A percentile compares a stretch with the other conserved stretches of the same genome.
Evolutionary conservation across 2,888 invertebrate genomes (phyloP).

Genomic region (Tridacna gigas): DNA sequence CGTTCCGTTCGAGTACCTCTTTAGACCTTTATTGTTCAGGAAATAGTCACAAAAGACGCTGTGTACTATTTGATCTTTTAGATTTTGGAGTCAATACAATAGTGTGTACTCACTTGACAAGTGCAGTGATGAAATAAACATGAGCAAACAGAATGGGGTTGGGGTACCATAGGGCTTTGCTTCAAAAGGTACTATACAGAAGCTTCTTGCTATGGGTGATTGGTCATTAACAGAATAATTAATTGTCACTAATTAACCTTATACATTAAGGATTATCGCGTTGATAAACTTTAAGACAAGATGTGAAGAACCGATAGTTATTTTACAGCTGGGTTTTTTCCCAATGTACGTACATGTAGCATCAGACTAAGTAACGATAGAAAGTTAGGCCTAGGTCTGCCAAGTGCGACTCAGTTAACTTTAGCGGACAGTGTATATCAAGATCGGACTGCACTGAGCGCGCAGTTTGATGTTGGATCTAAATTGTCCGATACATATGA

Average conservation of each 20-base stretch:
- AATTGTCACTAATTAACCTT: slow-evolving; percentile 24
- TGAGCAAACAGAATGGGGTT: slow-evolving; percentile 15
- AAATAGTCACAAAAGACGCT: slow-evolving; percentile 9
- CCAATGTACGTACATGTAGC: too few relatives aligned
- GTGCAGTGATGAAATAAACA: slow-evolving; percentile 31
- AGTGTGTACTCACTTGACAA: slow-evolving; percentile 19
- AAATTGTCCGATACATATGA: too few relatives aligned
- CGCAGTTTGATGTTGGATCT: too few relatives aligned
- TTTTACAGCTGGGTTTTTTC: background rate
- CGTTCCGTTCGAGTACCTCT: background rate
- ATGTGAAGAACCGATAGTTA: background rate
- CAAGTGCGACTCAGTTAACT: too few relatives aligned
- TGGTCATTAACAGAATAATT: slow-evolving; percentile 23
- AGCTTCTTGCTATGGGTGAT: background rate
- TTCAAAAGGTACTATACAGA: background rate
- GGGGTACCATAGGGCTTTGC: background rate
- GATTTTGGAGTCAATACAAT: slow-evolving; percentile 3
- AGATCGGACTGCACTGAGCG: too few relatives aligned
- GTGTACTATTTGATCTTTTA: slow-evolving; percentile 26
- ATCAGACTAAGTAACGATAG: too few relatives aligned
- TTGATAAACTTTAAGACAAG: background rate
- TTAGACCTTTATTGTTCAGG: background rate
- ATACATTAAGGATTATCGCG: slow-evolving; percentile 12
- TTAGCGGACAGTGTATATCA: too few relatives aligned
- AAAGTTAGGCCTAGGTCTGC: too few relatives aligned